Evolutionary conservation across 2,797 vertebrate species (phyloP).

Genomic region (Urocyon cinereoargenteus): DNA sequence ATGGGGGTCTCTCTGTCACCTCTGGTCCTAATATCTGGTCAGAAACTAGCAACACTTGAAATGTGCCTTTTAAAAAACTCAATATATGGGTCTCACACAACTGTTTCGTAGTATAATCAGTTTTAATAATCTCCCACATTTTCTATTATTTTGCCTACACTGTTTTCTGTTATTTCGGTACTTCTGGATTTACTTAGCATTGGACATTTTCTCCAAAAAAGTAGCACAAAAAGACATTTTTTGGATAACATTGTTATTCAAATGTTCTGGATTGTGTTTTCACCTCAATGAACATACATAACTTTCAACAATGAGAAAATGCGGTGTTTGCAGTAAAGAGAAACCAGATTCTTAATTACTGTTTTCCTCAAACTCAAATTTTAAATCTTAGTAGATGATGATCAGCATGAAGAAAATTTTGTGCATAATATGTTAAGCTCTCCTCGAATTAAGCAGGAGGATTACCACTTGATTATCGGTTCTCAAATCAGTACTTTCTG

Average conservation of each 20-base stretch:
- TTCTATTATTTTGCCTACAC: slow-evolving; percentile 16
- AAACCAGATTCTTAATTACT: slow-evolving; percentile 63
- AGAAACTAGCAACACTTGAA: slow-evolving; percentile 83
- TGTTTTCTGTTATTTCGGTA: slow-evolving; percentile 45
- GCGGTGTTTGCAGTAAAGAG: not conserved
- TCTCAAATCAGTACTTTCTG: slow-evolving; percentile 44
- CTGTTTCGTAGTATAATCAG: not conserved
- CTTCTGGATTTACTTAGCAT: not conserved
- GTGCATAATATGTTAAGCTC: slow-evolving; percentile 35
- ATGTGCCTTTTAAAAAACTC: slow-evolving; percentile 77
- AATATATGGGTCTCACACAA: slow-evolving; percentile 65
- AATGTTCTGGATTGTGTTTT: slow-evolving; percentile 35
- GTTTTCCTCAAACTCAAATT: slow-evolving; percentile 67
- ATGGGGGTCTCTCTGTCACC: slow-evolving; percentile 78
- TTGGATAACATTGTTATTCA: slow-evolving; percentile 52
- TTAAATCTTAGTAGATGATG: slow-evolving; percentile 44
- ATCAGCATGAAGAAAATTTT: slow-evolving; percentile 45
- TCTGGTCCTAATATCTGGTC: slow-evolving; percentile 84
- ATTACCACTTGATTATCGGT: slow-evolving; percentile 59
- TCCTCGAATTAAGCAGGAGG: slow-evolving; percentile 47
- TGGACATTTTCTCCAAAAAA: slow-evolving; percentile 42
- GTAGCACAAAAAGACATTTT: not conserved
- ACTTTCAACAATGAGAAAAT: slow-evolving; percentile 19
- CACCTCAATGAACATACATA: not conserved
- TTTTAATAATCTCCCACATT: slow-evolving; percentile 36